Base-by-base conservation (phyloP, 2,797 vertebrate species). In the Chrosomus eos region DNA sequence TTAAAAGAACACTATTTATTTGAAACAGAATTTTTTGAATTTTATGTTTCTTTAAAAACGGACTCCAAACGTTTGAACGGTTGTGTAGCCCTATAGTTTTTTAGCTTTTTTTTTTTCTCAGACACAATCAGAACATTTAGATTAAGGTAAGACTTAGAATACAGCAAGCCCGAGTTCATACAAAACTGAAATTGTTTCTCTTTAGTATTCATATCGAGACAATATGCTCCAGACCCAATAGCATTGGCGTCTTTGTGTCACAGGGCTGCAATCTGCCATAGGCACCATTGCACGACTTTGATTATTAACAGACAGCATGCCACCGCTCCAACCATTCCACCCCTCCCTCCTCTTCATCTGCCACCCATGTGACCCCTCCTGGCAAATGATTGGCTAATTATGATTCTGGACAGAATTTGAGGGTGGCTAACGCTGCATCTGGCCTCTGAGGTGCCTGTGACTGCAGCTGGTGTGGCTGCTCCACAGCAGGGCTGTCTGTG, bases 381-480 rank as follows among this genome's bases (percentile, higher is more conserved):
- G 71, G 89, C 88, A 88, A 91, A 90, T 97, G 95, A 96, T 96
- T 96, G 96, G 95, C 92, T 95, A 95, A 97, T 97, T 97, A 96
- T 92, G 94, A 97, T 96, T 97, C 96, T 95, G 94, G 93, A 96
- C 93, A 93, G 96, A 95, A 94, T 95, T 89, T 89, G 88, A 95
- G 93, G 94, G 95, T 93, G 95, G 94, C 94, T 95, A 93, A 90
- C 90, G 91, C 93, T 94, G 93, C 96, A 94, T 95, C 93, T 91
- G 96, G 96, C 95, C 96, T 94, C 94, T 90, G 91, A 88, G 93
- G 96, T 95, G 96, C 95, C 91, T 93, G 85, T 80, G 94, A 85
- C 94, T 96, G 93, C 96, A 97, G 96, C 96, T 97, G 96, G 95
- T 95, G 92, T 92, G 94, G 95, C 92, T 97, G 96, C 96, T 97